Base-by-base conservation (phyloP, 2,113 vertebrate genomes). In the Cheilinus undulatus region DNA sequence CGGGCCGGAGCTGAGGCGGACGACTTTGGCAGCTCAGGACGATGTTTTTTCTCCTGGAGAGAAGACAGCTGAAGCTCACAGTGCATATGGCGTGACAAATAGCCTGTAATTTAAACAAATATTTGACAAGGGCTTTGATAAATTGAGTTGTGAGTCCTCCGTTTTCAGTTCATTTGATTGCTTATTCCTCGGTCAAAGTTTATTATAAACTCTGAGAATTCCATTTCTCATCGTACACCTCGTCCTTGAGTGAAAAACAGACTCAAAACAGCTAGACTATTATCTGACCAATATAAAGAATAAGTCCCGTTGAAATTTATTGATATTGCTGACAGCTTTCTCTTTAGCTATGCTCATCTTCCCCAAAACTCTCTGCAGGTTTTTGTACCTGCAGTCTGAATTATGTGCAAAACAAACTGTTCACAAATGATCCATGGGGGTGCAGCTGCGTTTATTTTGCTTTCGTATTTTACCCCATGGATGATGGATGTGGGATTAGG, bases 401-500 rank as follows among this genome's bases (percentile, higher is more conserved):
- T 74, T 78, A 74, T 75, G 62, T 63, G 73, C 63, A 61, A 75
- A 81, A 83, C 78, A 87, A 76, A 83, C 52, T 73, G 63, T 59
- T 78, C 61, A 53, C 54, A 78, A 85, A 87, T 80, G 76, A 87
- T 84, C 78, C 86, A 84, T 66, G 78, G 63, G 28, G 40, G 75
- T 68, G 86, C 34, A 59, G 54, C 28, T 43, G 73, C 75, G 76
- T 86, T 85, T 67, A 78, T 74, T 78, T 78, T 63, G 57, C 54
- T 63, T 61, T 72, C 15, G 14, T 38, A 26, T 78, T 85, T 70
- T 82, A 48, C 73, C 52, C 8, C 42, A 76, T 45, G 80, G 73
- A 80, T 84, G 86, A 88, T 86, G 73, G 86, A 88, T 83, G 78
- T 67, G 57, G 64, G 83, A 88, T 86, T 65, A 84, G 73, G 61